Percentiles rank a stretch among this genome's conserved stretches.
These are phyloP conservation scores for Trypoxylus dichotomus DNA, from an alignment of 1,140 invertebrate species.

Conservation along the genomic window DNA sequence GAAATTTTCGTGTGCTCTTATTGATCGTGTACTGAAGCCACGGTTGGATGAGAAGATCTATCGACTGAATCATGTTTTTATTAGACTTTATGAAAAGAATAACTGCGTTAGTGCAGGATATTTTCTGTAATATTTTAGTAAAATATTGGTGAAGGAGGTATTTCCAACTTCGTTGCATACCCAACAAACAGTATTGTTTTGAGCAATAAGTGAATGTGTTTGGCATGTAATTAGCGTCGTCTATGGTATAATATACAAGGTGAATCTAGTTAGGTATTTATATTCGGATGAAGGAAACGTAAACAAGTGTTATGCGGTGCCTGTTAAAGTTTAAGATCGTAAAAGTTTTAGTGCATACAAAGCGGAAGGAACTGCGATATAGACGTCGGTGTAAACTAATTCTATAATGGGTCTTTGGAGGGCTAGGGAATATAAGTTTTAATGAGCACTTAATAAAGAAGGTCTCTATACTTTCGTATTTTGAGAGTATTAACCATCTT, in stretches of 20 bases:
- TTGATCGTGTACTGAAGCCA: not conserved
- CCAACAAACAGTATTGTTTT: not conserved
- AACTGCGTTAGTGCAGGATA: no score
- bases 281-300: not conserved
- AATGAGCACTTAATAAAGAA: not conserved
- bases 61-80: not conserved
- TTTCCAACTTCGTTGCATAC: not conserved
- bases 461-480: not conserved
- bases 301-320: not conserved
- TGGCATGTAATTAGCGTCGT: not conserved
- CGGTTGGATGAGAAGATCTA: not conserved
- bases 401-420: not conserved
- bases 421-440: not conserved
- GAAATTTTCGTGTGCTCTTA: not conserved
- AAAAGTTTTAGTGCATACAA: conserved; percentile 16
- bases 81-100: not conserved
- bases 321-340: not conserved
- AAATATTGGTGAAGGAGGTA: not conserved
- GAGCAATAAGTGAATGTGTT: not conserved
- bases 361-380: not conserved
- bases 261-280: not conserved
- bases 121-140: no score
- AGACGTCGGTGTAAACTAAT: not conserved
- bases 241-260: not conserved
- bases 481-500: not conserved